Conservation (phyloP, 2,113 vertebrate genomes). For the Hystrix brachyura region DNA sequence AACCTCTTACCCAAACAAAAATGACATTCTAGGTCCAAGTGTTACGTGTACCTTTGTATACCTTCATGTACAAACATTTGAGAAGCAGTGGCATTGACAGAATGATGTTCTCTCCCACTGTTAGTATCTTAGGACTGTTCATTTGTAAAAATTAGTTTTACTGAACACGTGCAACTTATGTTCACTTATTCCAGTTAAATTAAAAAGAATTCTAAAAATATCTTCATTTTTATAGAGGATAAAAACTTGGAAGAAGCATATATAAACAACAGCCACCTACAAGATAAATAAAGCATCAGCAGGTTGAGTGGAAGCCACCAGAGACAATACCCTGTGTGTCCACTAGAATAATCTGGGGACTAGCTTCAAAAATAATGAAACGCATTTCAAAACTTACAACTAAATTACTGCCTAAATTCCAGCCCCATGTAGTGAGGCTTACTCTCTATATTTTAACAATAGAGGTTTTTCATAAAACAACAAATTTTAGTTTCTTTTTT, state of each 20-base stretch:
- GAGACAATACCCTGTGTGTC: neutral
- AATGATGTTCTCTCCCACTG: neutral
- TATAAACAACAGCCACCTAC: neutral
- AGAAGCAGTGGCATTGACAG: neutral
- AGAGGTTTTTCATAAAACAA: neutral
- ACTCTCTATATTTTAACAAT: constrained; percentile 20
- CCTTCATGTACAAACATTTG: neutral
- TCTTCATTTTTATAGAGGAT: neutral
- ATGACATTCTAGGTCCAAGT: neutral
- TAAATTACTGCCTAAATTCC: neutral
- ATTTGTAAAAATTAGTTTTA: neutral
- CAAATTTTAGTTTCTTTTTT: neutral
- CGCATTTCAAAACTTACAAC: neutral
- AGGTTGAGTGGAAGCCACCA: neutral
- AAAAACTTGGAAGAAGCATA: neutral
- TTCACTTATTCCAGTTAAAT: neutral
- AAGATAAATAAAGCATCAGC: neutral
- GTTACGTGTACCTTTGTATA: no score
- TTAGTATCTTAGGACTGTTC: neutral
- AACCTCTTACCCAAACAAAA: neutral
- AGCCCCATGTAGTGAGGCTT: neutral
- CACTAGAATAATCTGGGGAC: neutral
- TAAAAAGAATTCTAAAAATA: neutral
- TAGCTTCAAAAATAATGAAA: neutral
- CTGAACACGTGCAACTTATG: constrained; percentile 24